Base-by-base conservation (phyloP, 2,888 invertebrate species). In the Harpagoxenus sublaevis region DNA sequence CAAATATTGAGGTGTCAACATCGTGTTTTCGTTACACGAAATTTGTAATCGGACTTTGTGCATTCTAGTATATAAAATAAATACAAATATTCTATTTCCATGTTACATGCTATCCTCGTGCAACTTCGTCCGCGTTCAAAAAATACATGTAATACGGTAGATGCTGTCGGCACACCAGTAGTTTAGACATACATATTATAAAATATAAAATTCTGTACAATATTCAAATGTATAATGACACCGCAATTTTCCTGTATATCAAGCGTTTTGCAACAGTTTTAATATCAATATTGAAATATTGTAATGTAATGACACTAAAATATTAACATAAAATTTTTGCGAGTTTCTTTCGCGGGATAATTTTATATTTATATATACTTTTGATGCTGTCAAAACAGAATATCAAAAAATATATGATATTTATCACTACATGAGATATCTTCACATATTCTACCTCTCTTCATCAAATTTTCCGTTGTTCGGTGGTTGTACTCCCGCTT, bases 31-130 rank as follows among this genome's bases (percentile, higher is more conserved):
- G 63, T 31, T 63, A n/a, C 9, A 48, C 15, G 48, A 48, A 68
- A 66, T 73, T 71, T 62, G 31, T 12, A 39, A 28, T 39, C 28
- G 53, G 45, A 60, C 45, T 60, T 45, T 15, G 31, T 23, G 45
- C 23, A 18, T 31, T 60, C n/a, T 12, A 15, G 53, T 57, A 57
- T 10, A 73, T 45, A 79, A 71, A 79, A 79, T 60, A 79, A 79
- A 74, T 57, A 79, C 35, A 75, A 62, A 57, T 82, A 86, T 85
- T 63, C 82, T 48, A 51, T 79, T 53, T 4, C 73, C 63, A 75
- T 81, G 83, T 75, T 78, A 79, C 45, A 70, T 74, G 70, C 62
- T 65, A 31, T 31, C 39, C 53, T 45, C 81, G 23, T 28, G 51
- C 39, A 18, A 53, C 31, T 31, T 73, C 23, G 23, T 35, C 3